Evolutionary conservation across 2,888 invertebrate species (phyloP).

Genomic region (Chelonus formosanus): DNA sequence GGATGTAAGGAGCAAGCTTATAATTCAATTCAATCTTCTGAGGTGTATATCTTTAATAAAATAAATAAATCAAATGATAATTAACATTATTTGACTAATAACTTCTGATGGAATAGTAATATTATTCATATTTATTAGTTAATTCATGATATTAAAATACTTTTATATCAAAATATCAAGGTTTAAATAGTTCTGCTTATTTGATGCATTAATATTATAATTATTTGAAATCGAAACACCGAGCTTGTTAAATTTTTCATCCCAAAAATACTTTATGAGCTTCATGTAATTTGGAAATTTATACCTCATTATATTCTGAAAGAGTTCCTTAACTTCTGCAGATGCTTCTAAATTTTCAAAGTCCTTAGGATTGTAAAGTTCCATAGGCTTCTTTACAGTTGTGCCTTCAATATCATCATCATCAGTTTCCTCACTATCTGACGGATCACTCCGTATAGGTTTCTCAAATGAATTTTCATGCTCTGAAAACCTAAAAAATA

Average conservation of each 20-base stretch:
- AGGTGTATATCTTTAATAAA: slow-evolving; percentile 81
- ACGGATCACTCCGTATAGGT: slow-evolving; percentile 52
- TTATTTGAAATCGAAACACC: no score
- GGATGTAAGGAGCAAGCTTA: slow-evolving; percentile 92
- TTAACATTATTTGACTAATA: no score
- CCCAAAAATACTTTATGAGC: no score
- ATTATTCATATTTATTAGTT: no score
- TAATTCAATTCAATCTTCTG: slow-evolving; percentile 91
- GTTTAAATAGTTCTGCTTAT: no score
- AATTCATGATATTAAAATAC: no score
- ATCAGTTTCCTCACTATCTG: slow-evolving; percentile 61
- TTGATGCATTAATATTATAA: no score
- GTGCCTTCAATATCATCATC: slow-evolving; percentile 54
- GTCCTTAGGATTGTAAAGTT: slow-evolving; percentile 79
- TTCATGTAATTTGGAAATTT: slow-evolving; percentile 19
- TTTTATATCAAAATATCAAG: no score
- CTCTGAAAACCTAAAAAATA: slow-evolving; percentile 40
- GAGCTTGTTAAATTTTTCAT: no score
- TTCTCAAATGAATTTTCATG: slow-evolving; percentile 44
- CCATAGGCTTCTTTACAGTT: slow-evolving; percentile 47
- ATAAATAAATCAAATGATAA: slow-evolving; percentile 5
- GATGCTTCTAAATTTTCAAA: slow-evolving; percentile 85
- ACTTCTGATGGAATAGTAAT: no score
- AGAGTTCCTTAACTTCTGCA: slow-evolving; percentile 88
- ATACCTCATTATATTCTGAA: slow-evolving; percentile 90